Evolutionary conservation across 2,888 invertebrate species (phyloP), one percentile per base, ranked within the genome.

Genomic region (Xanthorhoe designata): DNA sequence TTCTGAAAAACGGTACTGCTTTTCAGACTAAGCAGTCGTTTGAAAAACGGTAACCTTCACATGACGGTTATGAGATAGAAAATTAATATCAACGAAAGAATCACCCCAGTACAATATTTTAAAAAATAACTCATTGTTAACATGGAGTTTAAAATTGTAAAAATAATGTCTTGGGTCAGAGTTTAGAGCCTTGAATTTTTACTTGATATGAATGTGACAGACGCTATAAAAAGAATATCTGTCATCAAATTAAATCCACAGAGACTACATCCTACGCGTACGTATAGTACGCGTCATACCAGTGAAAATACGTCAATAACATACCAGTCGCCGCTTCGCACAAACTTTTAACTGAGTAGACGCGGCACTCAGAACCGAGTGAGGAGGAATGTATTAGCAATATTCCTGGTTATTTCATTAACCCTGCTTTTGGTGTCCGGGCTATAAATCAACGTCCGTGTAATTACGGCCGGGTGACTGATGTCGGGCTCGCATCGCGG

Each of bases 371-470:
- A 61, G 63, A 50, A 60, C 59, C 56, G 15, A 42, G 55, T 35
- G 61, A 55, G 61, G 62, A 69, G 64, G 73, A 73, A 75, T 74
- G 74, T 72, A 74, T 74, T 74, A 74, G 71, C 74, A 72, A 72
- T 72, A 73, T 68, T 70, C 71, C 68, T 66, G 75, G 75, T 75
- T 75, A 75, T 75, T 75, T 75, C 75, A 75, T 75, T 75, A 75
- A 74, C 79, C 76, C 79, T 74, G 79, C 76, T 74, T 72, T 75
- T 70, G 72, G 76, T 76, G 77, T 75, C 74, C 76, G 68, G 73
- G 68, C 76, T 71, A 81, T 84, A 80, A 77, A 80, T 82, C 83
- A 81, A 75, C 73, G 80, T 80, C 79, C 66, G 57, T 64, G 75
- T 80, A 80, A 81, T 81, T 80, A 77, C 80, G 66, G 52, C 54